Conservation (phyloP, 2,888 invertebrate species). For the Athetis lepigone region DNA sequence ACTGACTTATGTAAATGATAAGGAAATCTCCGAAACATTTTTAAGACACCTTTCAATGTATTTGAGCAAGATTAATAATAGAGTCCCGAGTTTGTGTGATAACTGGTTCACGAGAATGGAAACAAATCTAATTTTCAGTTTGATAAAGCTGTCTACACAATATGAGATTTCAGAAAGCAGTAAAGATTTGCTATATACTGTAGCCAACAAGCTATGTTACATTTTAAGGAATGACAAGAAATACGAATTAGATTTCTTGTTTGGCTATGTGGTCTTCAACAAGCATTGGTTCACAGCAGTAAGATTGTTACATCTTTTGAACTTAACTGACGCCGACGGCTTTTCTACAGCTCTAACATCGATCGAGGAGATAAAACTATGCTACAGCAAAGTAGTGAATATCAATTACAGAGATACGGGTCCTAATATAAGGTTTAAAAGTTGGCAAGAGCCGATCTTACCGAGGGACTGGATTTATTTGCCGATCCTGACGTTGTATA, state of each 20-base stretch:
- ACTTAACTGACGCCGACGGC: constrained; percentile 83
- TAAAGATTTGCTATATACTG: constrained; percentile 88
- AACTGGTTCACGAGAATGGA: constrained; percentile 93
- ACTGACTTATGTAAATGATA: constrained; percentile 74
- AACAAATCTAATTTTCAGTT: constrained; percentile 88
- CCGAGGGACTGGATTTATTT: constrained; percentile 95
- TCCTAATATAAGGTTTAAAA: constrained; percentile 83
- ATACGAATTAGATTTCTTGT: constrained; percentile 89
- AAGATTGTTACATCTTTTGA: constrained; percentile 88
- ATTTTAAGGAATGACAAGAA: constrained; percentile 91
- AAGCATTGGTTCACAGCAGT: constrained; percentile 91
- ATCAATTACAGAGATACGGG: constrained; percentile 74
- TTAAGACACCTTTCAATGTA: constrained; percentile 82
- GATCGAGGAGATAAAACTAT: constrained; percentile 83
- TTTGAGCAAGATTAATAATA: constrained; percentile 79
- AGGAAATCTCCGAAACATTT: constrained; percentile 79
- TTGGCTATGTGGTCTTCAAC: constrained; percentile 91
- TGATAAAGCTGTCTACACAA: constrained; percentile 82
- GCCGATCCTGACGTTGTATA: constrained; percentile 92
- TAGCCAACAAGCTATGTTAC: constrained; percentile 91
- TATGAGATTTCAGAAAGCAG: constrained; percentile 80
- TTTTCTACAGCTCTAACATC: constrained; percentile 80
- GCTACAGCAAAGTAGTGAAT: constrained; percentile 83
- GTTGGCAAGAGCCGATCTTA: constrained; percentile 92
- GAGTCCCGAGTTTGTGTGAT: constrained; percentile 81